Conservation (phyloP, 2,888 invertebrate genomes). For the Emmelina monodactyla region DNA sequence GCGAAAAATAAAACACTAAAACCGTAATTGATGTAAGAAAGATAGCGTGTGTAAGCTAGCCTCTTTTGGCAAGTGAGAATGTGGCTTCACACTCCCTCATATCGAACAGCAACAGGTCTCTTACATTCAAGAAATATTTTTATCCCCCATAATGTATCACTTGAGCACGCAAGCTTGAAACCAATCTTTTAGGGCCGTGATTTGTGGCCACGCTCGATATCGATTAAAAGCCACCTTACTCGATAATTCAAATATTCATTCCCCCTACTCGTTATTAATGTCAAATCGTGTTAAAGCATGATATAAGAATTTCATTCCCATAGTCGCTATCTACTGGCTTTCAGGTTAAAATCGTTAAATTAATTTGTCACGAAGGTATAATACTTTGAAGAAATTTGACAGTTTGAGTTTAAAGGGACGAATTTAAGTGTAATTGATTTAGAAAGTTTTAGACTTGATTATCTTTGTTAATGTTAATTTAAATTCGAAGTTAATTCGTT, state of each 20-base stretch:
- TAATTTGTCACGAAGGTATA: too few species aligned
- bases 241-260: slow-evolving; percentile 27
- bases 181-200: slow-evolving; percentile 23
- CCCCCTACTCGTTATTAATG: slow-evolving; percentile 31
- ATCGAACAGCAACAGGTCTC: slow-evolving; percentile 49
- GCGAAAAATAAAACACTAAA: too few species aligned
- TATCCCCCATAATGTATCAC: slow-evolving; percentile 54
- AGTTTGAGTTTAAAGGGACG: too few species aligned
- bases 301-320: slow-evolving; percentile 42
- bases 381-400: slow-evolving; percentile 29
- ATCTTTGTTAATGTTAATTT: too few species aligned
- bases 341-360: slow-evolving; percentile 37
- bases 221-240: slow-evolving; percentile 23
- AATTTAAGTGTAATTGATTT: not conserved
- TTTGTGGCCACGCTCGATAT: slow-evolving; percentile 25
- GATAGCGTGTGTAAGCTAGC: slow-evolving; percentile 4
- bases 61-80: slow-evolving; percentile 5
- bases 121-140: slow-evolving; percentile 48
- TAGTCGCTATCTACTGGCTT: slow-evolving; percentile 24
- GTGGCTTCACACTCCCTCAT: slow-evolving; percentile 25
- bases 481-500: not conserved
- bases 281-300: slow-evolving; percentile 26
- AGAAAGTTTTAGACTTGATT: too few species aligned
- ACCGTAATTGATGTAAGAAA: slow-evolving; percentile 4
- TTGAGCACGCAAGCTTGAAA: slow-evolving; percentile 25